These are phyloP conservation scores for Tupiocoris notatus DNA, from an alignment of 2,888 invertebrate genomes.

Conservation along the genomic window DNA sequence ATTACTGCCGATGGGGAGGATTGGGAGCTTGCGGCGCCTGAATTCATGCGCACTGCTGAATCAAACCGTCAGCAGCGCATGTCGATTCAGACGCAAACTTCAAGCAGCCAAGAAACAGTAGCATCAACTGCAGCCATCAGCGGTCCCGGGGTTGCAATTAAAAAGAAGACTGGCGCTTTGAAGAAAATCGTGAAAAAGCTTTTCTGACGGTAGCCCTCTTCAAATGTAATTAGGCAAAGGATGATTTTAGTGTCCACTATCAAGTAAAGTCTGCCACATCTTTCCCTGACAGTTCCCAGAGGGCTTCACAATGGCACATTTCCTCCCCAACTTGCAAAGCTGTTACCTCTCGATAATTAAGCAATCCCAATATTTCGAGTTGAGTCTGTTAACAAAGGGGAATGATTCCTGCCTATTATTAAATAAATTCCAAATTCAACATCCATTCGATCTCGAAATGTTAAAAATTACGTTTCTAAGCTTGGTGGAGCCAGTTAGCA, in stretches of 20 bases:
- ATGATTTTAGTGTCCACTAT: constrained; percentile 24
- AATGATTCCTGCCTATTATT: too few species aligned
- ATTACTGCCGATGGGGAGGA: constrained; percentile 30
- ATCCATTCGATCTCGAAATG: too few species aligned
- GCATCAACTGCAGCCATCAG: constrained; percentile 34
- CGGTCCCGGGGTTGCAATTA: constrained; percentile 31
- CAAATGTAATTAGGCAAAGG: constrained; percentile 3
- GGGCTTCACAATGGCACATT: too few species aligned
- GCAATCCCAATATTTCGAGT: too few species aligned
- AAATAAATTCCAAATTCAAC: too few species aligned
- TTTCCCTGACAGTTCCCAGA: neutral
- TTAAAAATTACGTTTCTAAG: too few species aligned
- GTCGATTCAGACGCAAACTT: constrained; percentile 51
- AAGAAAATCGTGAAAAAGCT: constrained; percentile 77
- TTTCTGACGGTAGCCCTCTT: constrained; percentile 59
- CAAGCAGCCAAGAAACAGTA: constrained; percentile 50
- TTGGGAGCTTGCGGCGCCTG: neutral
- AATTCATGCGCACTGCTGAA: constrained; percentile 43
- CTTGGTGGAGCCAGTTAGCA: too few species aligned
- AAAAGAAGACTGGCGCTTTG: constrained; percentile 66
- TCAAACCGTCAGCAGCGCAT: constrained; percentile 44
- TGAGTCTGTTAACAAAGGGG: too few species aligned
- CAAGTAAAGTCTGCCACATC: neutral
- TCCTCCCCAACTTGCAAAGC: too few species aligned
- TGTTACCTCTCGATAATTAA: too few species aligned